These are phyloP conservation scores for Crossoptilon crossoptilon DNA, from an alignment of 2,797 vertebrate species.

Conservation along the genomic window DNA sequence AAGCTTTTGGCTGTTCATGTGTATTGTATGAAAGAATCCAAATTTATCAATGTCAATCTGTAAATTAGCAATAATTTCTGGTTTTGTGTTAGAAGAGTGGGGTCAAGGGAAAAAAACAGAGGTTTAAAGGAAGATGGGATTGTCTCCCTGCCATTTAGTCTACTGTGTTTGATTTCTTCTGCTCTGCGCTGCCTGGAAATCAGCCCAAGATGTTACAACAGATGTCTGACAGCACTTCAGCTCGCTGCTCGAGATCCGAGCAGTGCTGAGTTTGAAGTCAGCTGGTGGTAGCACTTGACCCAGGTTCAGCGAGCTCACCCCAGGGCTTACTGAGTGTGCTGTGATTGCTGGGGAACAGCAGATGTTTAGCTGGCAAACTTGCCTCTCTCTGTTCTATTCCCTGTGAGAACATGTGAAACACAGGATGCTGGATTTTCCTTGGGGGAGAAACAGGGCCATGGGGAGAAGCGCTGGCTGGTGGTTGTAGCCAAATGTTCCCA, in stretches of 20 bases:
- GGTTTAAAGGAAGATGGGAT: background rate
- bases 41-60: background rate
- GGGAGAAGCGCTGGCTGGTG: background rate
- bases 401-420: background rate
- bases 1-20: background rate
- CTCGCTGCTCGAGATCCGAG: background rate
- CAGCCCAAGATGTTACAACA: background rate
- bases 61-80: background rate
- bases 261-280: background rate
- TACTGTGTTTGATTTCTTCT: conserved; percentile 27
- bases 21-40: background rate
- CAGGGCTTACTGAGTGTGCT: background rate
- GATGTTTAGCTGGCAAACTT: background rate
- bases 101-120: background rate
- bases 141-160: background rate
- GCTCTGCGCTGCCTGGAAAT: conserved; percentile 36
- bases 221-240: conserved; percentile 17
- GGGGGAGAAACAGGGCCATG: background rate
- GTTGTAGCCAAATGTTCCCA: background rate
- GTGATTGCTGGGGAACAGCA: background rate
- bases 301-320: background rate
- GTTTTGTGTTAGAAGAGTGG: background rate
- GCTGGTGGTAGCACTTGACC: background rate
- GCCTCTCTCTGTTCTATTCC: background rate
- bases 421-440: background rate